Percentiles rank a stretch among this genome's conserved stretches.
Evolutionary conservation across 92 coral and sea anemone species (phyloP).

Genomic region (Diadumene lineata): DNA sequence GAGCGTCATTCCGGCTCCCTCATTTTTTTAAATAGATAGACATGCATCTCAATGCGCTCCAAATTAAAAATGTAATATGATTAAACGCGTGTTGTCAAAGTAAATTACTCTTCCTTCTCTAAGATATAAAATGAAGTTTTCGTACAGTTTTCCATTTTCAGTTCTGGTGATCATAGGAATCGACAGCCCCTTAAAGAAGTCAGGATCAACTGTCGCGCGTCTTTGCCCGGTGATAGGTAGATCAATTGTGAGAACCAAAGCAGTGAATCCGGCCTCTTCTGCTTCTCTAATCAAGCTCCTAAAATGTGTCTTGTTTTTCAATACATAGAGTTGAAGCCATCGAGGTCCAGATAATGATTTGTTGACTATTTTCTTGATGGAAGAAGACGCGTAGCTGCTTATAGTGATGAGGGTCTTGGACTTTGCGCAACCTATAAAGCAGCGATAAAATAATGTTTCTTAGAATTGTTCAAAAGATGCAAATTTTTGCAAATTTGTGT

Average conservation of each 20-base stretch:
- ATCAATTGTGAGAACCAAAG: slow-evolving; percentile 43
- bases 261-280: slow-evolving; percentile 37
- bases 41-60: too few relatives aligned
- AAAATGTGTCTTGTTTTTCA: slow-evolving; percentile 6
- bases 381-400: slow-evolving; percentile 15
- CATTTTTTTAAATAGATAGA: too few relatives aligned
- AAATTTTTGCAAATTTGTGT: too few relatives aligned
- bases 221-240: neutral
- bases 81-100: too few relatives aligned
- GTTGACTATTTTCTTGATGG: slow-evolving; percentile 26
- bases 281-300: slow-evolving; percentile 29
- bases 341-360: slow-evolving; percentile 19
- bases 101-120: too few relatives aligned
- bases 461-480: too few relatives aligned
- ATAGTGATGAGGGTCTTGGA: slow-evolving; percentile 33
- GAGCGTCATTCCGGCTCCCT: too few relatives aligned
- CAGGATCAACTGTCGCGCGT: neutral
- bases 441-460: too few relatives aligned
- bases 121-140: too few relatives aligned
- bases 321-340: slow-evolving; percentile 35
- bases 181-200: neutral
- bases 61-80: too few relatives aligned
- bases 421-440: slow-evolving; percentile 18
- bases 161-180: neutral
- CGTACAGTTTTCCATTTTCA: too few relatives aligned